These are phyloP conservation scores for Gari tellinella DNA, from an alignment of 2,888 invertebrate species.

Conservation along the genomic window DNA sequence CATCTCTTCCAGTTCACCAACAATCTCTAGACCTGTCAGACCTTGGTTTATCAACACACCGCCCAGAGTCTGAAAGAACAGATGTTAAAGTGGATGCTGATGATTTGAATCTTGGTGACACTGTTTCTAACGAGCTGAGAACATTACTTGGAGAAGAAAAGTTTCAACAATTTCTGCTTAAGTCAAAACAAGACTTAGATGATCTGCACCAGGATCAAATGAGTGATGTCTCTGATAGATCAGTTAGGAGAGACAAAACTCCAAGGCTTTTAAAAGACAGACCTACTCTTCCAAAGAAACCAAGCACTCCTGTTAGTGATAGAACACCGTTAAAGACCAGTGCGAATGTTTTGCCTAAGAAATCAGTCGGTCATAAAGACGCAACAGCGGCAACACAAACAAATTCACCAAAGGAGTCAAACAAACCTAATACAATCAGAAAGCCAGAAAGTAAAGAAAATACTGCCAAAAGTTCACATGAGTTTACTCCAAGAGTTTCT, in stretches of 20 bases:
- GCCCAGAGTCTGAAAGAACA: constrained; percentile 64
- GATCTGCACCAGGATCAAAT: constrained; percentile 57
- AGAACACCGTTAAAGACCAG: not conserved
- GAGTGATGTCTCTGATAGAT: constrained; percentile 20
- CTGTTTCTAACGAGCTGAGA: constrained; percentile 59
- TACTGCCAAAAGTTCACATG: constrained; percentile 12
- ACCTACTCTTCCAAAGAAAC: not conserved
- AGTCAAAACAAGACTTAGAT: constrained; percentile 68
- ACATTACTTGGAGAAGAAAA: constrained; percentile 66
- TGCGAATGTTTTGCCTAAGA: not conserved
- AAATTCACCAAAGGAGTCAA: not conserved
- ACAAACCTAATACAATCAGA: not conserved
- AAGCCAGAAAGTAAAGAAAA: not conserved
- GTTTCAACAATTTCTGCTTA: constrained; percentile 69
- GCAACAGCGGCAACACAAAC: constrained; percentile 1
- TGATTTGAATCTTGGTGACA: constrained; percentile 58
- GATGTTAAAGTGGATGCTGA: constrained; percentile 34
- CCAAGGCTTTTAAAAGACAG: constrained; percentile 40
- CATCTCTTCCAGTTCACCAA: constrained; percentile 9
- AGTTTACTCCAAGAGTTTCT: constrained; percentile 43
- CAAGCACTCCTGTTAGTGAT: not conserved
- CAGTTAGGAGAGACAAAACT: constrained; percentile 45
- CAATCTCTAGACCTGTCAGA: constrained; percentile 60
- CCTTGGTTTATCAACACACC: constrained; percentile 75
- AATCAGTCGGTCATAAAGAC: not conserved